Evolutionary conservation across 2,888 invertebrate genomes (phyloP), one percentile per base, ranked within the genome.

Genomic region (Teinopalpus imperialis): DNA sequence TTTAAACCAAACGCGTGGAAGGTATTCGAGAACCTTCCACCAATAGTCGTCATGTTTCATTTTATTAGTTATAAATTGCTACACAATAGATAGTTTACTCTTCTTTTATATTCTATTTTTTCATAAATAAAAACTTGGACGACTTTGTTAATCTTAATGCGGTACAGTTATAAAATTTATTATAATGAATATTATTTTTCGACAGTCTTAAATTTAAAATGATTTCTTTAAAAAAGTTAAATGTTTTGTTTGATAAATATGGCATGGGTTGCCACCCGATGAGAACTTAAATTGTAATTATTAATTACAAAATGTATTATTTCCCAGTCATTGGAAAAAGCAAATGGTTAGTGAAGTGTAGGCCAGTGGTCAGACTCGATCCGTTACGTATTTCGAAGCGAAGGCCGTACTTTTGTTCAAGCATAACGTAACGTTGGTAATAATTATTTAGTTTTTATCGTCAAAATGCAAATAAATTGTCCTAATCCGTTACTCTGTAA

Each of bases 361-460:
- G 40, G 27, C 23, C 29, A 10, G 34, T 35, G 32, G 27, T 23
- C 16, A 24, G 31, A 12, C 16, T 24, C 41, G 35, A 41, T 40
- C 52, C 37, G 60, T 56, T 64, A 65, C 61, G 63, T 62, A 51
- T 41, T 24, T 9, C 39, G 8, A 34, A 34, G 43, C 23, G 59
- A 68, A 72, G 69, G 68, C 61, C 57, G 45, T 32, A 36, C 7
- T 54, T 49, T 53, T 57, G 27, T 46, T 46, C 29, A 23, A 5
- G 13, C 27, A 41, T 30, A 41, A 46, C 46, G 35, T 41, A 46
- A 46, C 20, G 36, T 34, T 29, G 23, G 24, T 41, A 46, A 41
- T 41, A n/a, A 18, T 24, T 21, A 34, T 7, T 14, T 13, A n/a
- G n/a, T 34, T 40, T 34, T 20, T 45, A 21, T 39, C 40, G 23